Evolutionary conservation across 2,888 invertebrate species (phyloP).

Genomic region (Pyrochroa serraticornis): DNA sequence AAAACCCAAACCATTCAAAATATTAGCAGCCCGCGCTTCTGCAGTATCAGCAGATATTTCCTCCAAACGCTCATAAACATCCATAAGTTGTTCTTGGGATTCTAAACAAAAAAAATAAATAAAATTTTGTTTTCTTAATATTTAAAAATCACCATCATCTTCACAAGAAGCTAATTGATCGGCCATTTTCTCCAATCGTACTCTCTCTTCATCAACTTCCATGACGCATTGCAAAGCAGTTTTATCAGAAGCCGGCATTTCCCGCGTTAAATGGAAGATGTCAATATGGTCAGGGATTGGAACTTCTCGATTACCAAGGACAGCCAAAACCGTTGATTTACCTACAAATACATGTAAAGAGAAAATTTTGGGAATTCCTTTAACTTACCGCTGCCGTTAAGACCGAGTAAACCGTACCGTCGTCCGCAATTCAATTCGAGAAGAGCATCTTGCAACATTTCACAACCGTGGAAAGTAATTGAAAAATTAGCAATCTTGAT

Average conservation of each 20-base stretch:
- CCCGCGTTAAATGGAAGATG: constrained; percentile 95
- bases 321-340: constrained; percentile 92
- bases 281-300: constrained; percentile 97
- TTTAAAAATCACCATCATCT: constrained; percentile 73
- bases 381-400: constrained; percentile 91
- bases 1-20: constrained; percentile 97
- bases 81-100: constrained; percentile 94
- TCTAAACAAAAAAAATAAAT: constrained; percentile 59
- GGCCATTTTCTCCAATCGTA: constrained; percentile 88
- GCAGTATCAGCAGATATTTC: constrained; percentile 97
- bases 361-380: too few relatives aligned
- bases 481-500: constrained; percentile 96
- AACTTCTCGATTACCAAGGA: constrained; percentile 90
- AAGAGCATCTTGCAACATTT: constrained; percentile 93
- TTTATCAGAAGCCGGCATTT: constrained; percentile 98
- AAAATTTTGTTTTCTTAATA: neutral
- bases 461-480: constrained; percentile 97
- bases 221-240: constrained; percentile 94
- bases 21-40: constrained; percentile 91
- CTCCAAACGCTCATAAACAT: constrained; percentile 96
- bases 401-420: constrained; percentile 93
- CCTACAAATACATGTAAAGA: constrained; percentile 59
- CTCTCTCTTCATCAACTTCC: constrained; percentile 96
- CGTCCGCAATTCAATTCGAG: constrained; percentile 97
- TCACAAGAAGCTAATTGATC: constrained; percentile 86